Base-by-base conservation (phyloP, 1,140 invertebrate species). In the Drosophila serrata region DNA sequence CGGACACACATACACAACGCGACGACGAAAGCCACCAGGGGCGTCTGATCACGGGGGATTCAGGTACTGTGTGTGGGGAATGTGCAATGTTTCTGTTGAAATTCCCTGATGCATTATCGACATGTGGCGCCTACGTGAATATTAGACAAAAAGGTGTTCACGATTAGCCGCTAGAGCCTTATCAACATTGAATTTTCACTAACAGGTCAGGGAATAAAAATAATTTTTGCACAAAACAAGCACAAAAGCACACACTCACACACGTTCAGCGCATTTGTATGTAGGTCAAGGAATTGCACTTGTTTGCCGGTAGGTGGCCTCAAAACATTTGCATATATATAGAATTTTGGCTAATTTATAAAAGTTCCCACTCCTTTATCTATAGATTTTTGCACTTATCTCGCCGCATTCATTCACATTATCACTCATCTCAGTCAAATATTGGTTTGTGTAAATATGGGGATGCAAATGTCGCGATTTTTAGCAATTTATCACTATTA, bases 281-380 rank as follows among this genome's bases (percentile, higher is more conserved):
- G 57, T 77, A 69, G 74, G 73, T 75, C 73, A 75, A 57, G 53
- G 68, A 60, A 61, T 77, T 77, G 64, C 74, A 72, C 65, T 58
- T 56, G 40, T 39, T 77, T 61, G 56, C 75, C 72, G 73, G 73
- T 75, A 75, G 73, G 64, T 75, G 61, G 60, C 60, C 60, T 75
- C 27, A 39, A 29, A 40, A 37, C 29, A 46, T 49, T 11, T 35
- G n/a, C n/a, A 9, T 58, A 39, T 39, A 27, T 46, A 69, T 37
- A 13, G 3, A 3, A 29, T 22, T 61, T 64, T 40, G 19, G 15
- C 19, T 5, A 37, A 27, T 45, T 51, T 72, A 46, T 48, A 49
- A 13, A 19, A 70, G 51, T 49, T 37, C 43, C 35, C 19, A 35
- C 27, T 65, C 27, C 33, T 37, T 22, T 60, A 40, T 72, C 35